Percentiles rank a stretch among this genome's conserved stretches.
Conservation (phyloP, 2,797 vertebrate species). For the Hipposideros larvatus region DNA sequence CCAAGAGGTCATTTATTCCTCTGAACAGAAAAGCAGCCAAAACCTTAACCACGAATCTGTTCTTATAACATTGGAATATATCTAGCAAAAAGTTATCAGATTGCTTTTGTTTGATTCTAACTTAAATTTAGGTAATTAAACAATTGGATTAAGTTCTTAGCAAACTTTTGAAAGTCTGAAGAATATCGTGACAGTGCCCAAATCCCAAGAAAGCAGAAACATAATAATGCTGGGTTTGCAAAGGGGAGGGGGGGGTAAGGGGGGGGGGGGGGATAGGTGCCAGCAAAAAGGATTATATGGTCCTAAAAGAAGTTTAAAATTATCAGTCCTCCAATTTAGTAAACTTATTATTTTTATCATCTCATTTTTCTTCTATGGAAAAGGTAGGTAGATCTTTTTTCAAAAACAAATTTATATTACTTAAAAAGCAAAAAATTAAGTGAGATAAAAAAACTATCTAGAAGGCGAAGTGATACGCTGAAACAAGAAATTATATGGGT, state of each 20-base stretch:
- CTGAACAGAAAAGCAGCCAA: conserved; percentile 51
- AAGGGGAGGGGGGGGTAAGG: not conserved
- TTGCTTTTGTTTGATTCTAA: conserved; percentile 47
- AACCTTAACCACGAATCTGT: conserved; percentile 35
- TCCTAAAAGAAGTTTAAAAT: not conserved
- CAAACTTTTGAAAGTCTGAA: conserved; percentile 62
- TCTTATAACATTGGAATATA: conserved; percentile 50
- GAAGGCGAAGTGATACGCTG: not conserved
- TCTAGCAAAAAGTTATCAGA: conserved; percentile 43
- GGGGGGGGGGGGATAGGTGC: not conserved
- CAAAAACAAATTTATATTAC: conserved; percentile 59
- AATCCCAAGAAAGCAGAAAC: conserved; percentile 38
- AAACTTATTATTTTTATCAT: conserved; percentile 50
- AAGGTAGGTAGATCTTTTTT: not conserved
- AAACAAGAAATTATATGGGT: conserved; percentile 44
- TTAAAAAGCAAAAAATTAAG: not conserved
- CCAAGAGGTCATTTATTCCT: conserved; percentile 38
- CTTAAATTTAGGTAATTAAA: conserved; percentile 58
- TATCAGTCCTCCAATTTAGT: conserved; percentile 22
- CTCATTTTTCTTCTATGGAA: conserved; percentile 44
- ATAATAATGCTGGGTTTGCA: conserved; percentile 41
- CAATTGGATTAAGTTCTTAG: conserved; percentile 57
- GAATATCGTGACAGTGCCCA: conserved; percentile 32
- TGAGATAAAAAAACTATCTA: conserved; percentile 24
- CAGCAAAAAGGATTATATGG: not conserved